Percentiles rank a stretch among this genome's conserved stretches.
phyloP scores from a whole-genome alignment of 2,888 invertebrate species.

The Volucella bombylans region DNA sequence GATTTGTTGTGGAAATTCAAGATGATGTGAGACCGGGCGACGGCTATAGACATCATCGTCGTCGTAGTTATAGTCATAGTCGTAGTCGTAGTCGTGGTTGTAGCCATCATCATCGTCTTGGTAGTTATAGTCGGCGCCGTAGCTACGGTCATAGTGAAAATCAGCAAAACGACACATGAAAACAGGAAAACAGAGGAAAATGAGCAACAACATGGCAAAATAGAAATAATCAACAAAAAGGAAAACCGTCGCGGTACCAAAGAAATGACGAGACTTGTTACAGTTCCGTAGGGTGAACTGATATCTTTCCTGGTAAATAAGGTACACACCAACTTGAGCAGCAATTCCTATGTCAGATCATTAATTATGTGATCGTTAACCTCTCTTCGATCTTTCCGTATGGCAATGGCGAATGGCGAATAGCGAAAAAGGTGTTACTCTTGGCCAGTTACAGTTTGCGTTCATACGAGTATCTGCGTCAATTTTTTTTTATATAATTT shows the following conservation, averaged over 20 bases:
- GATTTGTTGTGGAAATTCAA: slow-evolving; percentile 60
- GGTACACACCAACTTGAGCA: slow-evolving; percentile 44
- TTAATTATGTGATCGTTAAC: slow-evolving; percentile 77
- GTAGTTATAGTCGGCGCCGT: slow-evolving; percentile 5
- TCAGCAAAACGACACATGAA: slow-evolving; percentile 43
- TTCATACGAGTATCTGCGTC: too few species aligned
- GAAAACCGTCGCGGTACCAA: slow-evolving; percentile 28
- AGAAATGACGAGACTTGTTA: slow-evolving; percentile 63
- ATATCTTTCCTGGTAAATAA: slow-evolving; percentile 65
- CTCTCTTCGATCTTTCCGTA: slow-evolving; percentile 56
- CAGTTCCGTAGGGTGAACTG: slow-evolving; percentile 67
- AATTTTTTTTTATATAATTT: too few species aligned
- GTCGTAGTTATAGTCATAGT: neutral
- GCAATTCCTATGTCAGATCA: slow-evolving; percentile 75
- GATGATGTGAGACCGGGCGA: slow-evolving; percentile 60
- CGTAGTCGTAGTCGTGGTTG: slow-evolving; percentile 26
- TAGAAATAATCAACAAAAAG: neutral
- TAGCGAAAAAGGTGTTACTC: slow-evolving; percentile 23
- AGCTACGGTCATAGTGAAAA: slow-evolving; percentile 35
- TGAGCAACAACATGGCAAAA: slow-evolving; percentile 22
- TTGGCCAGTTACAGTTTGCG: slow-evolving; percentile 28
- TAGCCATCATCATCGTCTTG: slow-evolving; percentile 18
- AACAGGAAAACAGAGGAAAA: slow-evolving; percentile 5
- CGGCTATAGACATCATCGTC: slow-evolving; percentile 10
- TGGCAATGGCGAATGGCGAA: slow-evolving; percentile 33